These are phyloP conservation scores for Apodemus agrarius DNA, from an alignment of 2,797 vertebrate genomes.

Conservation along the genomic window DNA sequence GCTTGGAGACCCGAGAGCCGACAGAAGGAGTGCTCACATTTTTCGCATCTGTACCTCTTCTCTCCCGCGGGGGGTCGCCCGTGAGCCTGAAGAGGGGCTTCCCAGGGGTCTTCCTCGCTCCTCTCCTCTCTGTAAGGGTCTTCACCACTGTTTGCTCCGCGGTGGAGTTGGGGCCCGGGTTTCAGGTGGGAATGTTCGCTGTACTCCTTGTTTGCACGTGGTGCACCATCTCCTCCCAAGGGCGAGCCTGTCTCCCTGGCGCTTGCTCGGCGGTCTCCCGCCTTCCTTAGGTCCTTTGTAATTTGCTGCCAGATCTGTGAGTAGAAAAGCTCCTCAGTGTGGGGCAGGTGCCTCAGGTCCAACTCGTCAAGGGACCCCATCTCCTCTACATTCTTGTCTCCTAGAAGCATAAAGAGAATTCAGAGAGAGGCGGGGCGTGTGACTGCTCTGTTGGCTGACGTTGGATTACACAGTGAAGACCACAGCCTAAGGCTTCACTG, in stretches of 20 bases:
- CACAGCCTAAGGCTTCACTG: neutral
- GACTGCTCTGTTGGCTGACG: neutral
- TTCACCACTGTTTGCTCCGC: neutral
- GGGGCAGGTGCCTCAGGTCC: slow-evolving; percentile 2
- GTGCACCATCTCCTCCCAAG: neutral
- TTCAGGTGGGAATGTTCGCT: neutral
- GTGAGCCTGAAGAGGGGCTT: slow-evolving; percentile 66
- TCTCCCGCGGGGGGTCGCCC: slow-evolving; percentile 48
- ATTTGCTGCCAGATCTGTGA: slow-evolving; percentile 67
- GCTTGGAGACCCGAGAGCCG: slow-evolving; percentile 79
- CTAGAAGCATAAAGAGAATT: slow-evolving; percentile 71
- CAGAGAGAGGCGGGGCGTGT: neutral
- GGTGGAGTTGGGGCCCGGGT: neutral
- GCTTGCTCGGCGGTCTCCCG: neutral
- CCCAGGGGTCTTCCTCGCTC: slow-evolving; percentile 66
- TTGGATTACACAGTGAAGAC: neutral
- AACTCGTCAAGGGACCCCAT: slow-evolving; percentile 46
- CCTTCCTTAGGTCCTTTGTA: slow-evolving; percentile 24
- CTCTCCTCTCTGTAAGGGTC: slow-evolving; percentile 66
- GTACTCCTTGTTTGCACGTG: neutral
- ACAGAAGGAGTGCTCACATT: slow-evolving; percentile 81
- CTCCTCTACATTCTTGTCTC: slow-evolving; percentile 47
- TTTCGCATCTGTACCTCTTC: slow-evolving; percentile 82
- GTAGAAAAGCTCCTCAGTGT: slow-evolving; percentile 55
- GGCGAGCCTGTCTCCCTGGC: neutral